Evolutionary conservation across 2,113 vertebrate species (phyloP).

Genomic region (Microtus pennsylvanicus): DNA sequence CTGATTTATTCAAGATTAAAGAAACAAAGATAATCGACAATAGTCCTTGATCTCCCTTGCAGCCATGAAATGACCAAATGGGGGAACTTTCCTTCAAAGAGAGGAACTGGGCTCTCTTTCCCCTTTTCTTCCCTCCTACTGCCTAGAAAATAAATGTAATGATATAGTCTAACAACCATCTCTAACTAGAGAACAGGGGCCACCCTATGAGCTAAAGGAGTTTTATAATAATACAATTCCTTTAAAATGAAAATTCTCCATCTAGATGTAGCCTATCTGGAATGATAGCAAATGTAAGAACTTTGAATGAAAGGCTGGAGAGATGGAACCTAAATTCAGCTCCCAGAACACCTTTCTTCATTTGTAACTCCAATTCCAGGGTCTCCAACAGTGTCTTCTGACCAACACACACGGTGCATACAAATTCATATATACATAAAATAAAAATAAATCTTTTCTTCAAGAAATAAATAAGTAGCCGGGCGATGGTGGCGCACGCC

Average conservation of each 20-base stretch:
- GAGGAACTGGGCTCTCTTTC: neutral
- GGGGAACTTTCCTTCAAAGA: slow-evolving; percentile 22
- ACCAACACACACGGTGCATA: neutral
- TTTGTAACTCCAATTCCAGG: neutral
- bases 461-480: neutral
- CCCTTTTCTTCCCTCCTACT: neutral
- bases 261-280: neutral
- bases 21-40: neutral
- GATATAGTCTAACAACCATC: neutral
- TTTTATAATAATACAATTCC: slow-evolving; percentile 45
- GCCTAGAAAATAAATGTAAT: neutral
- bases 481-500: too few relatives aligned
- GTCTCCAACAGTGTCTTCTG: neutral
- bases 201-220: neutral
- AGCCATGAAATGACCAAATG: neutral
- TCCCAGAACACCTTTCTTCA: neutral
- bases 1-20: slow-evolving; percentile 46
- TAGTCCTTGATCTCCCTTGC: neutral
- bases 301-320: neutral
- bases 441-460: neutral
- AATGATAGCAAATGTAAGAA: neutral
- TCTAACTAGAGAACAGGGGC: neutral
- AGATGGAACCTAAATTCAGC: neutral
- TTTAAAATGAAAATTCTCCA: slow-evolving; percentile 59
- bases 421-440: neutral